A percentile compares a stretch with the other conserved stretches of the same genome.
phyloP scores from a whole-genome alignment of 2,113 vertebrate genomes.

The Pseudopodoces humilis region DNA sequence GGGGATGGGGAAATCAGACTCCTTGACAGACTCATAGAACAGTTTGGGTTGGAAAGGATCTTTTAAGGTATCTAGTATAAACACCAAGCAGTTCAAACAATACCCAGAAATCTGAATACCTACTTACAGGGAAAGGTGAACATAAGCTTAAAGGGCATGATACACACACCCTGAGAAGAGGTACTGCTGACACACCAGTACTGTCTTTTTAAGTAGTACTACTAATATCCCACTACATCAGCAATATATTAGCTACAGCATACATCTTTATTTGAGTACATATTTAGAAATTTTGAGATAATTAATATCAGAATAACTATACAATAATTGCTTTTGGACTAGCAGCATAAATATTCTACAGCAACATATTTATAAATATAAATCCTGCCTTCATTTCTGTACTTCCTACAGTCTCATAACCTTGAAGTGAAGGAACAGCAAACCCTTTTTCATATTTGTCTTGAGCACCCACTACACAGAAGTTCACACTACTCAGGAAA shows the following conservation, averaged over 20 bases:
- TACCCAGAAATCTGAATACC: not conserved
- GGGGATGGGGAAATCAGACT: not conserved
- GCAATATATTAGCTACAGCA: not conserved
- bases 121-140: not conserved
- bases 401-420: not conserved
- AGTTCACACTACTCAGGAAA: fast-evolving
- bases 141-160: not conserved
- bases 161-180: fast-evolving
- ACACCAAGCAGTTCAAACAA: not conserved
- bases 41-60: not conserved
- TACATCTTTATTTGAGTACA: not conserved
- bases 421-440: not conserved
- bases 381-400: not conserved
- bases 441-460: not conserved
- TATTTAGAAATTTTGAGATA: not conserved
- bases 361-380: not conserved
- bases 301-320: not conserved
- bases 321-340: not conserved
- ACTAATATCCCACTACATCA: not conserved
- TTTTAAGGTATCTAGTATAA: not conserved
- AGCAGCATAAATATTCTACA: not conserved
- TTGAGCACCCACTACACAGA: not conserved
- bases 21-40: not conserved
- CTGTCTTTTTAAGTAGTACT: not conserved
- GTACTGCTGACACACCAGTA: not conserved